A percentile compares a stretch with the other conserved stretches of the same genome.
phyloP scores from a whole-genome alignment of 37 sponge, comb jelly and placozoan genomes.

The Eunapius fragilis region DNA sequence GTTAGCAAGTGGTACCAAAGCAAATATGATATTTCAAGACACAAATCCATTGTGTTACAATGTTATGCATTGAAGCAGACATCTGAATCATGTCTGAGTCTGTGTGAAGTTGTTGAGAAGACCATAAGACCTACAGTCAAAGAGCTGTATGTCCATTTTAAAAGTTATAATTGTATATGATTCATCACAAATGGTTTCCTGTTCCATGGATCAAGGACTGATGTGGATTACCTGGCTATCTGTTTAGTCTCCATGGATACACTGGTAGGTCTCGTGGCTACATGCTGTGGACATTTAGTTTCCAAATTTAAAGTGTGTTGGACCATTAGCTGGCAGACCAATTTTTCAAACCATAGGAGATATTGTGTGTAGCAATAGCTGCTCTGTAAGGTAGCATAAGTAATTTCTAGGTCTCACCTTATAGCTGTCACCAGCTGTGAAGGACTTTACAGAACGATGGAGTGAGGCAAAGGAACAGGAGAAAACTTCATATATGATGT shows the following conservation, averaged over 20 bases:
- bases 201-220: slow-evolving; percentile 1
- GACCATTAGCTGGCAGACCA: too few species aligned
- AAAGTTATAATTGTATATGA: neutral
- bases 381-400: too few species aligned
- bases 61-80: neutral
- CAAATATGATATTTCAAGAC: neutral
- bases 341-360: too few species aligned
- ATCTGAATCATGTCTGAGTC: neutral
- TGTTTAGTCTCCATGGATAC: slow-evolving; percentile 34
- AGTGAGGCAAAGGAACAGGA: neutral
- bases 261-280: slow-evolving; percentile 53
- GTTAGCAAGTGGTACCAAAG: neutral
- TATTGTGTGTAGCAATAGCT: too few species aligned
- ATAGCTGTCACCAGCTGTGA: neutral
- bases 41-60: neutral
- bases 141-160: neutral
- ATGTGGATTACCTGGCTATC: slow-evolving; percentile 40
- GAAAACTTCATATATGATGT: neutral
- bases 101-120: neutral
- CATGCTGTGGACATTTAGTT: too few species aligned
- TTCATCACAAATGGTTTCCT: neutral
- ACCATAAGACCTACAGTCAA: neutral
- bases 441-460: neutral
- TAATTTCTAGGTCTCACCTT: too few species aligned
- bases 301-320: too few species aligned